Evolutionary conservation across 1,140 invertebrate genomes (phyloP).

Genomic region (Drosophila virilis): DNA sequence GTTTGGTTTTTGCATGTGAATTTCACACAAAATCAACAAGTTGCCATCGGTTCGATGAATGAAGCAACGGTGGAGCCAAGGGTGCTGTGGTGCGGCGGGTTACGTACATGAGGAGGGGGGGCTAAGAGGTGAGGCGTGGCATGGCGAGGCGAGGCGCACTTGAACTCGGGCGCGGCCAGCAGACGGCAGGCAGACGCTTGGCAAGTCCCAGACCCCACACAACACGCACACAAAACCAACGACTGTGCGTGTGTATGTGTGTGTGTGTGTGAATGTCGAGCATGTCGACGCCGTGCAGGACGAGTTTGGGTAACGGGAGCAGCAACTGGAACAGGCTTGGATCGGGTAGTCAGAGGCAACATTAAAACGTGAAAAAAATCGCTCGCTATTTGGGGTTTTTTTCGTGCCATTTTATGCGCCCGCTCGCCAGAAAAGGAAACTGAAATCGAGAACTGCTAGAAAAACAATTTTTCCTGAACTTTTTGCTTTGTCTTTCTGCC

Average conservation of each 20-base stretch:
- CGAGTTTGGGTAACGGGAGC: neutral
- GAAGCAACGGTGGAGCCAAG: slow-evolving; percentile 19
- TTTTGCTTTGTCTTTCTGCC: slow-evolving; percentile 49
- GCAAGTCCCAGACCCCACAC: slow-evolving; percentile 26
- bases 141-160: slow-evolving; percentile 20
- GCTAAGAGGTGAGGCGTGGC: neutral
- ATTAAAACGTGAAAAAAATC: slow-evolving; percentile 60
- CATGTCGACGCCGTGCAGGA: slow-evolving; percentile 12
- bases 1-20: slow-evolving; percentile 60
- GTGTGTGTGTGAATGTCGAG: slow-evolving; percentile 32
- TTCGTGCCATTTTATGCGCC: slow-evolving; percentile 18
- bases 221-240: slow-evolving; percentile 39
- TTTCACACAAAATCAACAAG: slow-evolving; percentile 54
- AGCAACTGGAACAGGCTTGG: neutral
- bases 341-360: slow-evolving; percentile 23
- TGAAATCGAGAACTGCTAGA: slow-evolving; percentile 54
- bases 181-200: slow-evolving; percentile 53
- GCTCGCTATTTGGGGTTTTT: slow-evolving; percentile 43
- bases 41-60: slow-evolving; percentile 60
- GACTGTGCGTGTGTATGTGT: slow-evolving; percentile 28
- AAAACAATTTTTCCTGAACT: slow-evolving; percentile 75
- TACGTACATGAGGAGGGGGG: neutral
- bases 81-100: too few species aligned
- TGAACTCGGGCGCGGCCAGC: slow-evolving; percentile 37
- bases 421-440: slow-evolving; percentile 37